Evolutionary conservation across 2,797 vertebrate species (phyloP).

Genomic region (Falco concolor): DNA sequence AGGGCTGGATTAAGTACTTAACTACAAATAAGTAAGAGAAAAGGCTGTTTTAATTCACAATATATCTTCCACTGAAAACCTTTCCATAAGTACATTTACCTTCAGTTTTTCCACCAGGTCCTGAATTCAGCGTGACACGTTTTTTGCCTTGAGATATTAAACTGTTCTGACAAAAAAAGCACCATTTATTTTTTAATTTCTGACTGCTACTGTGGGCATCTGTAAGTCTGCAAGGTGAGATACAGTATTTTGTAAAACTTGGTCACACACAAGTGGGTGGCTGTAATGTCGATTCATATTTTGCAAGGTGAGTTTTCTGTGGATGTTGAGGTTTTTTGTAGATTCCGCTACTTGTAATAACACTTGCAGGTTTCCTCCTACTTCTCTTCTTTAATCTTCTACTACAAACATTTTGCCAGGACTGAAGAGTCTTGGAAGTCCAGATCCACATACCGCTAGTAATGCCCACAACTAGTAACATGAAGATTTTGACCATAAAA

Average conservation of each 20-base stretch:
- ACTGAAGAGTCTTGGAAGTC: conserved; percentile 96
- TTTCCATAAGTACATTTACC: background rate
- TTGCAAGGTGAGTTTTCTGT: conserved; percentile 84
- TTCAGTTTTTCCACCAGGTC: conserved; percentile 22
- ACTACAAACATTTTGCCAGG: conserved; percentile 94
- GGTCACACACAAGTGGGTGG: conserved; percentile 90
- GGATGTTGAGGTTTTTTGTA: conserved; percentile 91
- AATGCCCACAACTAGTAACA: conserved; percentile 95
- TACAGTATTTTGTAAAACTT: background rate
- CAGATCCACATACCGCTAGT: conserved; percentile 99
- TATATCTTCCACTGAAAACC: conserved; percentile 4
- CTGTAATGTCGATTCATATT: conserved; percentile 84
- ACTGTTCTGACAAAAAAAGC: background rate
- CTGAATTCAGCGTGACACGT: conserved; percentile 23
- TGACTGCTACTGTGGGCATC: background rate
- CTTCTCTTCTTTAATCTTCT: conserved; percentile 86
- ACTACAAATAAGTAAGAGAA: conserved; percentile 38
- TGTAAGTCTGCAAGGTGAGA: background rate
- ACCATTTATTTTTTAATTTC: conserved; percentile 5
- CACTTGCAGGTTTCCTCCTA: conserved; percentile 88
- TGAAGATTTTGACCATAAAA: conserved; percentile 98
- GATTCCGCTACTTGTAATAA: conserved; percentile 83
- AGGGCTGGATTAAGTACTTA: background rate
- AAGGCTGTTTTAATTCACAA: background rate
- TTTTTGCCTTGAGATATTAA: conserved; percentile 42